Evolutionary conservation across 2,888 invertebrate species (phyloP), one percentile per base, ranked within the genome.

Genomic region (Heliothis peltigera): DNA sequence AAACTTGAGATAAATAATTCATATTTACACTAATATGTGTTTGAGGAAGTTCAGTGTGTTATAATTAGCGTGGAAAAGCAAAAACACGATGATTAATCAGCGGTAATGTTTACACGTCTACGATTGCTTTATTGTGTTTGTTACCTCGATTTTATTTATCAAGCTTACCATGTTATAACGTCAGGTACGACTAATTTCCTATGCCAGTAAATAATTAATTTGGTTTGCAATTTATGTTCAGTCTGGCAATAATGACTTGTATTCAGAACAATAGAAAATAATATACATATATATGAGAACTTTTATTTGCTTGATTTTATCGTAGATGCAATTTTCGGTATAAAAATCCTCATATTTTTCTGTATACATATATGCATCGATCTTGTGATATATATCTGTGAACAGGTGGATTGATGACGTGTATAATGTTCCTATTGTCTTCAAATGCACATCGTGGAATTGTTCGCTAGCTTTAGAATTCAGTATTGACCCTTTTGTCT

Each of bases 21-120:
- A 64, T 61, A 53, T 67, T 44, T 70, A 51, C 60, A 28, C 35
- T 32, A 44, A 53, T 56, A 25, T 59, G 47, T 56, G 59, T 60
- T 67, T 62, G 43, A 65, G 64, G 60, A 71, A 78, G 58, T 56
- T 48, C 49, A 43, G 75, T 55, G 43, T 69, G 55, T 59, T 64
- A 61, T 69, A 75, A 77, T 77, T 79, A 76, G 58, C 58, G 59
- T 70, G 47, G 19, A 70, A 65, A 73, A 75, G 64, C 75, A 73
- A 73, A 70, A 75, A 70, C 69, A 74, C 0, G 51, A 64, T 70
- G 47, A 65, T 75, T 64, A 75, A 75, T 61, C 49, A 54, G 56
- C 35, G 32, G 22, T 43, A 46, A 52, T 59, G 54, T 73, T 58
- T 63, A 63, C 25, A 42, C 21, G 28, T 18, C 47, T 25, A 39